Evolutionary conservation across 2,888 invertebrate genomes (phyloP).

Genomic region (Stenurella melanura): DNA sequence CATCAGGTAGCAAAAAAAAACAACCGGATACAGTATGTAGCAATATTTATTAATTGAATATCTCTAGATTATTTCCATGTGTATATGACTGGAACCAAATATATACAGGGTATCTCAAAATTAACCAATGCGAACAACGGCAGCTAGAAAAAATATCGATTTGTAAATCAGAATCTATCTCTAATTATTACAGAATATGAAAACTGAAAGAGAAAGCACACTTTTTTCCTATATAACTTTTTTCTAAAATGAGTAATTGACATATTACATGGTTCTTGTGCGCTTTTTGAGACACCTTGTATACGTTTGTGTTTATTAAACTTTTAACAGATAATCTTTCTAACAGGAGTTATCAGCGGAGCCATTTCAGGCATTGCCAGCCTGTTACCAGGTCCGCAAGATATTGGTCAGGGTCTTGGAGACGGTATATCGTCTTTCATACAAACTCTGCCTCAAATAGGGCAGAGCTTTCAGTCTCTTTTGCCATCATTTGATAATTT

Average conservation of each 20-base stretch:
- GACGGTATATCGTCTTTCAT: slow-evolving; percentile 59
- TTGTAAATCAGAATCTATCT: too few relatives aligned
- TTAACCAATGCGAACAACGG: not conserved
- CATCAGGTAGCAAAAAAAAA: too few relatives aligned
- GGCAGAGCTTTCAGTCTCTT: slow-evolving; percentile 61
- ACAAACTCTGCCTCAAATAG: slow-evolving; percentile 60
- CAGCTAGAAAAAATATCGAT: too few relatives aligned
- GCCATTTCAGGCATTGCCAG: slow-evolving; percentile 54
- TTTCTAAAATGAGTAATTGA: too few relatives aligned
- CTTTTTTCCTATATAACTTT: too few relatives aligned
- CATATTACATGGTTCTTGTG: too few relatives aligned
- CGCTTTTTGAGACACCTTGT: too few relatives aligned
- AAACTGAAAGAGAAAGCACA: too few relatives aligned
- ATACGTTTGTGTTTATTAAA: not conserved
- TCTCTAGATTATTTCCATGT: too few relatives aligned
- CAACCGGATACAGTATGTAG: too few relatives aligned
- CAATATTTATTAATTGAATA: too few relatives aligned
- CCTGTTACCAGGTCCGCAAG: slow-evolving; percentile 57
- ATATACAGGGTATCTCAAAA: not conserved
- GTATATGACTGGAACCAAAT: not conserved
- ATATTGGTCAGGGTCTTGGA: slow-evolving; percentile 58
- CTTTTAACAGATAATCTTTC: slow-evolving; percentile 23
- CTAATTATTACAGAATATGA: too few relatives aligned
- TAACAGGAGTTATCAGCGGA: slow-evolving; percentile 48
- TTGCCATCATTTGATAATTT: slow-evolving; percentile 59